Evolutionary conservation across 2,797 vertebrate species (phyloP).

Genomic region (Mastacembelus armatus): DNA sequence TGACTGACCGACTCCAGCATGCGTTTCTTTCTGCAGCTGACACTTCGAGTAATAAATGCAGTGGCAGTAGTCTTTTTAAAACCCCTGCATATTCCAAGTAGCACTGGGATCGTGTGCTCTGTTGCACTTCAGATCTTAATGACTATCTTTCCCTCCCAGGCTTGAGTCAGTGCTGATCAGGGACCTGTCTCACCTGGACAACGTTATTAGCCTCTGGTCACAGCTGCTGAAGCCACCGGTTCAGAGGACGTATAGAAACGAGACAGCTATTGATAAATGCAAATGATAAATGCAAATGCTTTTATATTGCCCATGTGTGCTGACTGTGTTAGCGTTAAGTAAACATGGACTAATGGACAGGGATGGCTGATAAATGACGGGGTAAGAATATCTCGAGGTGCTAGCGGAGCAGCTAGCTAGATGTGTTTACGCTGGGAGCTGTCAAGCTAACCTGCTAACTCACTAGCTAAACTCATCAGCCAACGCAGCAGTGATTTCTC

Average conservation of each 20-base stretch:
- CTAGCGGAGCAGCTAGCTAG: constrained; percentile 38
- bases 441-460: constrained; percentile 70
- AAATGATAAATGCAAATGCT: no score
- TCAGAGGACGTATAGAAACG: background rate
- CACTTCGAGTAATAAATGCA: no score
- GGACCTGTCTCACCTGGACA: background rate
- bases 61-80: background rate
- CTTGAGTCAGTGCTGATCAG: background rate
- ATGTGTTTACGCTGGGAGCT: constrained; percentile 56
- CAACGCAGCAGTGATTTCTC: constrained; percentile 16
- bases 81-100: background rate
- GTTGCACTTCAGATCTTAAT: background rate
- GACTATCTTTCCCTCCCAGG: background rate
- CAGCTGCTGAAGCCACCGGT: background rate
- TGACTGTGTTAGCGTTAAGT: background rate
- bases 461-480: constrained; percentile 29
- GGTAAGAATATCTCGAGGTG: constrained; percentile 11
- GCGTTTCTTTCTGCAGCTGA: no score
- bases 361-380: no score
- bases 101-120: fast-evolving
- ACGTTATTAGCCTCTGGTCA: constrained; percentile 5
- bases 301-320: background rate
- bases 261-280: background rate
- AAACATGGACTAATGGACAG: background rate
- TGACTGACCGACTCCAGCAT: no score